phyloP scores from a whole-genome alignment of 2,113 vertebrate genomes.

The Empidonax alnorum region DNA sequence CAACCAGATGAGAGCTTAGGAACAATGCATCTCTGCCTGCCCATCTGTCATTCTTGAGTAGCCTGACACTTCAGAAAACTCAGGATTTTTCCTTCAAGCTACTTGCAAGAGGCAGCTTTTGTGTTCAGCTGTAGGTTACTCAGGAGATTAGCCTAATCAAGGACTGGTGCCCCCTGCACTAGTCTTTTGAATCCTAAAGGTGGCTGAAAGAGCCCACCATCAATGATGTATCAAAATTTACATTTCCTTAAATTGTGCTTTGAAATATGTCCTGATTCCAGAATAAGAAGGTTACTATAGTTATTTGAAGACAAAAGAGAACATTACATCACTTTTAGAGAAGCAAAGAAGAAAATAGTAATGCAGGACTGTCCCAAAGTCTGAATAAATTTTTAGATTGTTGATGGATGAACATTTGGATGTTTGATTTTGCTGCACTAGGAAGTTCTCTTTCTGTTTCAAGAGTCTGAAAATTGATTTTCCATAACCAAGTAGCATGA shows the following conservation, averaged over 20 bases:
- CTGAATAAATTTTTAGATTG: background rate
- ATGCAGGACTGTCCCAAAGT: background rate
- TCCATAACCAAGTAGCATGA: background rate
- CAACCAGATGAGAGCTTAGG: background rate
- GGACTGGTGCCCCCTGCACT: background rate
- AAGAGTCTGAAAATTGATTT: background rate
- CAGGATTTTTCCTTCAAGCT: background rate
- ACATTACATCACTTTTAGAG: background rate
- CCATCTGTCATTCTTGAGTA: background rate
- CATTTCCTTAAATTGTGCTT: background rate
- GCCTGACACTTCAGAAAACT: background rate
- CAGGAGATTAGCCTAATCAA: background rate
- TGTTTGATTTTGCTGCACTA: background rate
- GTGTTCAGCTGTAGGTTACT: background rate
- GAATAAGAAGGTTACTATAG: background rate
- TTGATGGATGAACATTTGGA: background rate
- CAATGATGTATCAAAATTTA: background rate
- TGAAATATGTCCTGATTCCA: background rate
- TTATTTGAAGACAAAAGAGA: background rate
- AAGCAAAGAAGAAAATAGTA: background rate
- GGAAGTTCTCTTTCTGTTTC: background rate
- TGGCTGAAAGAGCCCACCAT: background rate
- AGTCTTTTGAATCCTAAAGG: background rate
- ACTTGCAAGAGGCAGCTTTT: background rate
- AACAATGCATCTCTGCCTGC: background rate